These are phyloP conservation scores for Pterois miles DNA, from an alignment of 2,797 vertebrate genomes.

Conservation along the genomic window DNA sequence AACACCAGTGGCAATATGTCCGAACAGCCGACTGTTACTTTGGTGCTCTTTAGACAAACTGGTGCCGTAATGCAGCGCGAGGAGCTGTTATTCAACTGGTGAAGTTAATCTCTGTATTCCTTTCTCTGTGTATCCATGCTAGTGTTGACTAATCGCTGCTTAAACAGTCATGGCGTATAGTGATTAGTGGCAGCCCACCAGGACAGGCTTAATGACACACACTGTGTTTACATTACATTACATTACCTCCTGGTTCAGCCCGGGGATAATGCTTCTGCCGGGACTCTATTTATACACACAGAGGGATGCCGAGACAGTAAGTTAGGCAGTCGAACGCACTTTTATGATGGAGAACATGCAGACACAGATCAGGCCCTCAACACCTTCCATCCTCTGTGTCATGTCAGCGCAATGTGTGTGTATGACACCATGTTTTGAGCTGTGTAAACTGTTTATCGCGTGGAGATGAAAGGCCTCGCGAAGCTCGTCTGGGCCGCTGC, in stretches of 20 bases:
- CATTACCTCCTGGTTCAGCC: slow-evolving; percentile 51
- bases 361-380: slow-evolving; percentile 15
- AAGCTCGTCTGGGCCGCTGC: slow-evolving; percentile 25
- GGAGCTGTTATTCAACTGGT: slow-evolving; percentile 9
- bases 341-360: slow-evolving; percentile 16
- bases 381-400: slow-evolving; percentile 39
- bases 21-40: neutral
- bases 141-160: slow-evolving; percentile 42
- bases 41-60: no score
- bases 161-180: slow-evolving; percentile 40
- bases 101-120: slow-evolving; percentile 46
- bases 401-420: slow-evolving; percentile 22
- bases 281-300: slow-evolving; percentile 27
- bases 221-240: slow-evolving; percentile 62
- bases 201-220: slow-evolving; percentile 47
- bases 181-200: slow-evolving; percentile 68
- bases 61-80: neutral
- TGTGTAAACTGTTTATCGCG: slow-evolving; percentile 66
- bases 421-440: slow-evolving; percentile 36
- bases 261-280: slow-evolving; percentile 26
- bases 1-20: slow-evolving; percentile 5
- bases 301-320: neutral
- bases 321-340: neutral
- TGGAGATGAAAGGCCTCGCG: slow-evolving; percentile 64
- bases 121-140: slow-evolving; percentile 24